A percentile compares a stretch with the other conserved stretches of the same genome.
Evolutionary conservation across 2,113 vertebrate genomes (phyloP).

Genomic region (Cephalopterus ornatus): DNA sequence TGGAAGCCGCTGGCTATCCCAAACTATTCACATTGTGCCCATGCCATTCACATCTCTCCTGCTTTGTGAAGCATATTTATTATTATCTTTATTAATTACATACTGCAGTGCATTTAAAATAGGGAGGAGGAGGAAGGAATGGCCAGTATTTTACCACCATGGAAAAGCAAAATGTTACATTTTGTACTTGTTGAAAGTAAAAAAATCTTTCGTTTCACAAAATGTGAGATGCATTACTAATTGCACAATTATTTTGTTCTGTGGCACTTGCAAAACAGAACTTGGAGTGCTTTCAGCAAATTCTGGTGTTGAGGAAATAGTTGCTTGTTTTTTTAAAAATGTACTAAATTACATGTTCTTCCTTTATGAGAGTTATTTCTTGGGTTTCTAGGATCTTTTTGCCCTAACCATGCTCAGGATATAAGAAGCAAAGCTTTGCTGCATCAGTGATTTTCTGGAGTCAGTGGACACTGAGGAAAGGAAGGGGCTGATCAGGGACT

Average conservation of each 20-base stretch:
- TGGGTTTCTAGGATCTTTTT: conserved; percentile 63
- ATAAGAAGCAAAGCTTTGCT: background rate
- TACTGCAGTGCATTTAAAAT: background rate
- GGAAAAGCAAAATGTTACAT: conserved; percentile 29
- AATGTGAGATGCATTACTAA: conserved; percentile 71
- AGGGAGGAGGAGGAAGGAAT: background rate
- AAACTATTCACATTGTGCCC: background rate
- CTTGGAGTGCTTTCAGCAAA: conserved; percentile 75
- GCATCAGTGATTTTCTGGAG: background rate
- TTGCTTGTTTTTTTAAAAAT: conserved; percentile 27
- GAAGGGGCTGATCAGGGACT: background rate
- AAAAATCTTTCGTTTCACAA: conserved; percentile 50
- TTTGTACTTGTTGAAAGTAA: conserved; percentile 55
- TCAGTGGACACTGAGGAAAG: background rate
- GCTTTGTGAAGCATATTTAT: background rate
- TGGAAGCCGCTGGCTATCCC: background rate
- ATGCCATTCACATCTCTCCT: background rate
- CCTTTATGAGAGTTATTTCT: conserved; percentile 57
- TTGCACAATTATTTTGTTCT: conserved; percentile 74
- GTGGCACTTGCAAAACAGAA: conserved; percentile 44
- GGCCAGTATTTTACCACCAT: background rate
- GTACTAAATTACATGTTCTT: conserved; percentile 66
- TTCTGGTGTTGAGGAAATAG: conserved; percentile 68
- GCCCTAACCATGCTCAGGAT: background rate
- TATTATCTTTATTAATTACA: background rate